A percentile compares a stretch with the other conserved stretches of the same genome.
Conservation (phyloP, 2,888 invertebrate species). For the Metopia argyrocephala region DNA sequence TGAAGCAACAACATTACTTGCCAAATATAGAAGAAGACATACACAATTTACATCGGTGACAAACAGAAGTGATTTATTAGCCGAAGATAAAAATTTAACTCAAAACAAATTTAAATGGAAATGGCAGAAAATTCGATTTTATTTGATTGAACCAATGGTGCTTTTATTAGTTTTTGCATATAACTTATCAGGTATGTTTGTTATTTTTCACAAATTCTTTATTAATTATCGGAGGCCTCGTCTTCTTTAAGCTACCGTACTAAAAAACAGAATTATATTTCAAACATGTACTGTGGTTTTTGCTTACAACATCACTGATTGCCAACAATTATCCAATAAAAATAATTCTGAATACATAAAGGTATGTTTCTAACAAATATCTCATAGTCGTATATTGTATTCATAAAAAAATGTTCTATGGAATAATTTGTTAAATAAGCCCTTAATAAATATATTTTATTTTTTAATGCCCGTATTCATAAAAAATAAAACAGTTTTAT, state of each 20-base stretch:
- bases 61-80: background rate
- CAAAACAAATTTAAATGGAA: slow-evolving; percentile 6
- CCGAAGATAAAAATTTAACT: background rate
- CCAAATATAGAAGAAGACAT: slow-evolving; percentile 35
- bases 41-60: background rate
- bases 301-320: slow-evolving; percentile 81
- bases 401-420: background rate
- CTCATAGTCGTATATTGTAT: too few species aligned
- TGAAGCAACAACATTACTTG: slow-evolving; percentile 57
- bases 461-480: too few species aligned
- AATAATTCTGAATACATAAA: slow-evolving; percentile 80
- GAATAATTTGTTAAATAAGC: too few species aligned
- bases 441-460: too few species aligned
- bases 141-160: slow-evolving; percentile 72
- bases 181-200: slow-evolving; percentile 73
- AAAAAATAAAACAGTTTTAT: too few species aligned
- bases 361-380: slow-evolving; percentile 61
- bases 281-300: slow-evolving; percentile 83
- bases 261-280: slow-evolving; percentile 84
- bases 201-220: background rate
- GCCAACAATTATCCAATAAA: slow-evolving; percentile 76
- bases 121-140: slow-evolving; percentile 56
- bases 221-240: background rate
- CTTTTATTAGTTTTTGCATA: slow-evolving; percentile 73
- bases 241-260: slow-evolving; percentile 75